A percentile compares a stretch with the other conserved stretches of the same genome.
Conservation (phyloP, 1,140 invertebrate species). For the Geopemphigus sp. region DNA sequence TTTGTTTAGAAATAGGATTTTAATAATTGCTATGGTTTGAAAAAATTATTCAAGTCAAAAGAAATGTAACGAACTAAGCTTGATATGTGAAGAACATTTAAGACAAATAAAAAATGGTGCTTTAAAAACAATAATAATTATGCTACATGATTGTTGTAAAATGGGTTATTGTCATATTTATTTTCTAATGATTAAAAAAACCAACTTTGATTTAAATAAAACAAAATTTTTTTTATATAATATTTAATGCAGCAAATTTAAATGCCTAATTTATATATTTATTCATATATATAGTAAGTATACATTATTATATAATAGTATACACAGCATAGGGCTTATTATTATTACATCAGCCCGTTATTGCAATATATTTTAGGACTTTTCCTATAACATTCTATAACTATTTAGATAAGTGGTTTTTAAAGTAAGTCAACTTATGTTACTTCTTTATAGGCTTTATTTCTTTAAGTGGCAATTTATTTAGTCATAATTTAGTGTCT, state of each 20-base stretch:
- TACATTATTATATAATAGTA: conserved; percentile 19
- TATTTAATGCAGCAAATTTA: conserved; percentile 14
- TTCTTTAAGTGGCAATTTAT: conserved; percentile 1
- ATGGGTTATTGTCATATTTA: conserved; percentile 39
- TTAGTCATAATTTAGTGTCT: neutral
- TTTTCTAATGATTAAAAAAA: conserved; percentile 20
- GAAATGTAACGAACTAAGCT: conserved; percentile 13
- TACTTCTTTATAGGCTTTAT: conserved; percentile 8
- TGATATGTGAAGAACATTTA: conserved; percentile 43
- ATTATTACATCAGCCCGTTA: conserved; percentile 15
- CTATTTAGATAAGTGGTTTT: conserved; percentile 22
- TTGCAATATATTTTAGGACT: neutral
- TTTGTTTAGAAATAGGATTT: conserved; percentile 4
- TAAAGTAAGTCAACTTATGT: conserved; percentile 12
- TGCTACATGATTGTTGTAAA: conserved; percentile 24
- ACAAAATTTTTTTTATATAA: conserved; percentile 10
- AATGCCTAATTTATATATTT: neutral
- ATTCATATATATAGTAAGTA: neutral
- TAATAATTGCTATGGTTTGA: neutral
- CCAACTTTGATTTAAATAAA: conserved; percentile 3
- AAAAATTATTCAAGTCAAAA: conserved; percentile 20
- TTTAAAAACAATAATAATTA: neutral
- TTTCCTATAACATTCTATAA: conserved; percentile 15
- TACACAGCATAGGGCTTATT: neutral
- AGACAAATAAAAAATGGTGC: conserved; percentile 5